These are phyloP conservation scores for Platyrinchus mystaceus DNA, from an alignment of 2,797 vertebrate genomes.

Conservation along the genomic window DNA sequence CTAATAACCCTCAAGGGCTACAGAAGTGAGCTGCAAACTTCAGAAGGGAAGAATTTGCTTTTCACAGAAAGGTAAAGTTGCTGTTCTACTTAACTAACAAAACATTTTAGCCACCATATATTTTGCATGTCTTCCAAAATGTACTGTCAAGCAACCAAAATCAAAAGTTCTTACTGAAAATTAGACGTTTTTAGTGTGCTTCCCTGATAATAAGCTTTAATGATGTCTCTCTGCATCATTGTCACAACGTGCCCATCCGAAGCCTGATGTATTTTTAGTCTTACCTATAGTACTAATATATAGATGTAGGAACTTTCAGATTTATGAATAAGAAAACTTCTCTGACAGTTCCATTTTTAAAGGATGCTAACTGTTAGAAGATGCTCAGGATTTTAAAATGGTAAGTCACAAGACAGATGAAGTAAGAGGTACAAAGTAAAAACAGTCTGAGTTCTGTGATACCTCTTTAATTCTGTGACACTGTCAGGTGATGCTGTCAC, in stretches of 20 bases:
- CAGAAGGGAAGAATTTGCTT: not conserved
- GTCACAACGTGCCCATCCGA: slow-evolving; percentile 4
- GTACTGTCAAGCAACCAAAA: slow-evolving; percentile 3
- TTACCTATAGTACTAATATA: not conserved
- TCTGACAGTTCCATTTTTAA: slow-evolving; percentile 32
- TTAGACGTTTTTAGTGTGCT: not conserved
- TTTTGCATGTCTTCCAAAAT: slow-evolving; percentile 1
- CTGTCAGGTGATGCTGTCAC: not conserved
- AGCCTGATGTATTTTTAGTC: not conserved
- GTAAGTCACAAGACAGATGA: not conserved
- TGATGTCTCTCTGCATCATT: not conserved
- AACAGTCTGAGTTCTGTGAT: not conserved
- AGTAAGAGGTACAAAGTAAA: not conserved
- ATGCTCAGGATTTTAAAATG: slow-evolving; percentile 15
- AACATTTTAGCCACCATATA: not conserved
- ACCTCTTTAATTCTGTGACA: not conserved
- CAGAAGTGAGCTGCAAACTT: not conserved
- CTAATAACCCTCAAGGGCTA: not conserved
- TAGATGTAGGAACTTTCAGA: not conserved
- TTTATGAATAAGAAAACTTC: slow-evolving; percentile 35
- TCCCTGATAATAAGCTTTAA: slow-evolving; percentile 18
- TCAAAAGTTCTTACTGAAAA: slow-evolving; percentile 2
- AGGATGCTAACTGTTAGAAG: not conserved
- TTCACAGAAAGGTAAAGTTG: not conserved
- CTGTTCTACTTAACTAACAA: not conserved